Base-by-base conservation (phyloP, 1,140 invertebrate species). In the Rhagoletis zephyria region DNA sequence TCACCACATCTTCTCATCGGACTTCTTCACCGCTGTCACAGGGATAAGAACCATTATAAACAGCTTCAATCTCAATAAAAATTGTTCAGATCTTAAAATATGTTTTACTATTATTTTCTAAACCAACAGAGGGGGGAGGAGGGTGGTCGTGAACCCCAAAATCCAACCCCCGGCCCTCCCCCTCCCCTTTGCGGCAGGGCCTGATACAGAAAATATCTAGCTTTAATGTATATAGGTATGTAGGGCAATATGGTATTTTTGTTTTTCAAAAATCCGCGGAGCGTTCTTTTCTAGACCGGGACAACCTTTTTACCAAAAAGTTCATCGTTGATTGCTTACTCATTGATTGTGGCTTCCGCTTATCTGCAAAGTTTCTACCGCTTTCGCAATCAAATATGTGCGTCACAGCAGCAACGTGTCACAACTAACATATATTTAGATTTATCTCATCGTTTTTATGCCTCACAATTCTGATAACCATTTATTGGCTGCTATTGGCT, bases 301-400 rank as follows among this genome's bases (percentile, higher is more conserved):
- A 74, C 30, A 74, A 16, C 4, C 40, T 74, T 19, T 81, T 81
- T 59, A 14, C 2, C 16, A 16, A 81, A 51, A 81, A 81, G n/a
- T 9, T n/a, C 74, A 56, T 7, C 45, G 5, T 81, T 81, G 48
- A 81, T 56, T 56, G 74, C 74, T 51, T 81, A 48, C 74, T 56
- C 70, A 1, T n/a, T 51, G n/a, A 5, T n/a, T 56, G n/a, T 81
- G 74, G 42, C 70, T 56, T 81, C 74, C 74, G 74, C 19, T 81
- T 51, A 81, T 81, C 48, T 56, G 48, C 12, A 56, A n/a, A 56
- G 48, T 56, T 81, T 56, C 74, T 56, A 56, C 45, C 48, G 45
- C 45, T 81, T 81, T n/a, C n/a, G 48, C 16, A 81, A 81, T 81
- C 19, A 81, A 56, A 56, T 81, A 74, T 74, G 70, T 74, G 70